These are phyloP conservation scores for Corythornis leucogaster DNA, from an alignment of 2,797 vertebrate species.

Conservation along the genomic window DNA sequence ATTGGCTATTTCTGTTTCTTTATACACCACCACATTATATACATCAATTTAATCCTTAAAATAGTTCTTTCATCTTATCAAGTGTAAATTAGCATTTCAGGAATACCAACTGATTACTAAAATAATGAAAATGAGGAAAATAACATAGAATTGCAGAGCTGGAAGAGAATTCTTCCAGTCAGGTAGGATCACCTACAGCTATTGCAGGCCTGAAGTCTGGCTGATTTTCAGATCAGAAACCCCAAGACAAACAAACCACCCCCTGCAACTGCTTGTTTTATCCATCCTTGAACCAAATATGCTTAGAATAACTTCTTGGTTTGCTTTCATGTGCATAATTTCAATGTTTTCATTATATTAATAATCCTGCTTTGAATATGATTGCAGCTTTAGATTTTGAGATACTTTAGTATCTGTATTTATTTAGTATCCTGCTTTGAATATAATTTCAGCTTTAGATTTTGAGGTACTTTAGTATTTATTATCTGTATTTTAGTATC, in stretches of 20 bases:
- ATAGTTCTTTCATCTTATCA: background rate
- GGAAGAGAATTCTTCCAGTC: background rate
- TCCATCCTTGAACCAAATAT: background rate
- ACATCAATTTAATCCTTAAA: background rate
- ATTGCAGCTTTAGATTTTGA: background rate
- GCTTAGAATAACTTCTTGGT: background rate
- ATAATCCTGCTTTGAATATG: background rate
- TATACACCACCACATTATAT: background rate
- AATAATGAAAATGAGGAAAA: background rate
- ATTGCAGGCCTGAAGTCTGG: background rate
- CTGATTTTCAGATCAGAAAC: background rate
- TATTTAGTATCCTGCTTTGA: background rate
- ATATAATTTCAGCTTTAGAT: background rate
- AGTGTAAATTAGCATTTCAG: background rate
- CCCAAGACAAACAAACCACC: background rate
- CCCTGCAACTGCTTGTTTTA: background rate
- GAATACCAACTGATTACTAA: background rate
- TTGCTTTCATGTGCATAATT: background rate
- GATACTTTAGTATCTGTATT: background rate
- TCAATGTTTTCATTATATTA: background rate
- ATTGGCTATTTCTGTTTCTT: background rate
- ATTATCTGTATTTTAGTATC: background rate
- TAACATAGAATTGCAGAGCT: background rate
- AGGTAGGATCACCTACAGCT: background rate
- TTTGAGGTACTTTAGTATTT: background rate